Evolutionary conservation across 2,113 vertebrate genomes (phyloP).

Genomic region (Illadopsis cleaveri): DNA sequence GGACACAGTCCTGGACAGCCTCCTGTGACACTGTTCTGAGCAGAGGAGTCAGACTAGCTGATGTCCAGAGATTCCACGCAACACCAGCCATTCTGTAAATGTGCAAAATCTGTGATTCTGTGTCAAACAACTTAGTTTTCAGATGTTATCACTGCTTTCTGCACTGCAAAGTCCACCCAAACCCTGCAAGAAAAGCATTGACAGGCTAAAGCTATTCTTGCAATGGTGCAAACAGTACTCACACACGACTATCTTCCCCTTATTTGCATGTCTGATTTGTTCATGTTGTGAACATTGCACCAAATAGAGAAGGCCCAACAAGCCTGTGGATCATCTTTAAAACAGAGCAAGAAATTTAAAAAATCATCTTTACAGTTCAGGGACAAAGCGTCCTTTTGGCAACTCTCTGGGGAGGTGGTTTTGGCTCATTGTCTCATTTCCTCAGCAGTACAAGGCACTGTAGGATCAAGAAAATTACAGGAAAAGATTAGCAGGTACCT

Average conservation of each 20-base stretch:
- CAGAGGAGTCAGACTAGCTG: neutral
- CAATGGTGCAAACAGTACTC: neutral
- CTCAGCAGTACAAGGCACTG: constrained; percentile 7
- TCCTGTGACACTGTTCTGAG: neutral
- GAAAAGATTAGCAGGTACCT: constrained; percentile 58
- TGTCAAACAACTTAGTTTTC: neutral
- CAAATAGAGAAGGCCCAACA: neutral
- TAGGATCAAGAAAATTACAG: constrained; percentile 50
- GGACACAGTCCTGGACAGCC: neutral
- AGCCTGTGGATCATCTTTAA: neutral
- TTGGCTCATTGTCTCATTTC: constrained; percentile 30
- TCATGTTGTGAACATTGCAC: neutral
- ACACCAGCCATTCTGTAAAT: neutral
- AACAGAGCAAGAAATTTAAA: neutral
- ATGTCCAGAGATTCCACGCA: neutral
- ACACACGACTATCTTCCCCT: neutral
- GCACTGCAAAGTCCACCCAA: neutral
- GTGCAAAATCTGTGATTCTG: neutral
- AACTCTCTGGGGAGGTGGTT: neutral
- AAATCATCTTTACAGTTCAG: neutral
- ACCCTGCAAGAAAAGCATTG: rapidly evolving
- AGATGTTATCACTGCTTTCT: neutral
- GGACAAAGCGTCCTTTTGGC: constrained; percentile 9
- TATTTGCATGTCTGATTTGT: neutral
- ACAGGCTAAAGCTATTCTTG: neutral